These are phyloP conservation scores for Siphlonurus alternatus DNA, from an alignment of 2,888 invertebrate genomes.

Conservation along the genomic window DNA sequence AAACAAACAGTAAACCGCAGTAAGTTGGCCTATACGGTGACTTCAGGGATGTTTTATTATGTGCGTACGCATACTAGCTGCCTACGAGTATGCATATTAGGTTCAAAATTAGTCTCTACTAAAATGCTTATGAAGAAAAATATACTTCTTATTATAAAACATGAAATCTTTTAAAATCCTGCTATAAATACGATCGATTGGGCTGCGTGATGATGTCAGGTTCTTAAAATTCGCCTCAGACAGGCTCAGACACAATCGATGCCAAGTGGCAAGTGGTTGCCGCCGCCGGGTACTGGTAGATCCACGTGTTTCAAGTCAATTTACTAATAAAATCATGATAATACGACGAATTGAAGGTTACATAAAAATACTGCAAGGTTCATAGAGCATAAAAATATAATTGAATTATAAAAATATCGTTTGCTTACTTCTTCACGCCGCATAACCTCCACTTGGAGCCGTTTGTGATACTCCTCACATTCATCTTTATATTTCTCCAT, in stretches of 20 bases:
- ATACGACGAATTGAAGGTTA: too few species aligned
- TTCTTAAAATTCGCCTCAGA: not conserved
- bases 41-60: too few species aligned
- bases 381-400: too few species aligned
- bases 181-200: not conserved
- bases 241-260: not conserved
- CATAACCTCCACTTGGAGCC: conserved; percentile 87
- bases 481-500: conserved; percentile 98
- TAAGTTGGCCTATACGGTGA: too few species aligned
- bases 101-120: too few species aligned
- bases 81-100: too few species aligned
- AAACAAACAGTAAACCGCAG: not conserved
- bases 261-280: not conserved
- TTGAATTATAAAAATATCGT: not conserved
- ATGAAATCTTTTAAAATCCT: not conserved
- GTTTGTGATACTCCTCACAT: conserved; percentile 89
- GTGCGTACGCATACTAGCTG: too few species aligned
- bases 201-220: not conserved
- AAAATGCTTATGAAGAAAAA: too few species aligned
- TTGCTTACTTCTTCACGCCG: conserved; percentile 92
- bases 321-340: not conserved
- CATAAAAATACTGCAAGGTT: too few species aligned
- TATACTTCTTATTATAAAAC: too few species aligned
- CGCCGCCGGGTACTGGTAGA: not conserved
- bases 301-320: not conserved